A percentile compares a stretch with the other conserved stretches of the same genome.
Conservation (phyloP, 2,113 vertebrate genomes). For the Nannospalax galili region DNA sequence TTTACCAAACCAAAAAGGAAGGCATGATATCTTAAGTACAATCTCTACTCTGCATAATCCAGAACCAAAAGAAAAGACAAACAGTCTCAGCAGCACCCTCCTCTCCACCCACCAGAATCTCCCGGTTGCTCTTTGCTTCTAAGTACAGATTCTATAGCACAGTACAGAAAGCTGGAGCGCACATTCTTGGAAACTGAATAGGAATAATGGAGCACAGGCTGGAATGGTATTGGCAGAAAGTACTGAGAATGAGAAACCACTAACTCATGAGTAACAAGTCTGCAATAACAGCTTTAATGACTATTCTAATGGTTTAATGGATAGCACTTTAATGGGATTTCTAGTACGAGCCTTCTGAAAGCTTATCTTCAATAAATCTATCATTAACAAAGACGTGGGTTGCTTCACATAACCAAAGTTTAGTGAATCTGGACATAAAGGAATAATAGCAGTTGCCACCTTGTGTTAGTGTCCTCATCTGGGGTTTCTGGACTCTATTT, state of each 20-base stretch:
- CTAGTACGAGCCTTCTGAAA: conserved; percentile 83
- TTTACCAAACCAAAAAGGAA: conserved; percentile 52
- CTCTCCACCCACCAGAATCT: background rate
- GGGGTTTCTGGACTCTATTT: conserved; percentile 57
- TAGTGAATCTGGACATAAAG: conserved; percentile 63
- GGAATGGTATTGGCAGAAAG: conserved; percentile 80
- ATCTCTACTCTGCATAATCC: conserved; percentile 49
- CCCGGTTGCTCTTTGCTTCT: no score
- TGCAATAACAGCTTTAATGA: conserved; percentile 85
- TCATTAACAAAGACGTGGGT: conserved; percentile 79
- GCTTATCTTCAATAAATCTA: conserved; percentile 81
- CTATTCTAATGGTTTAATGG: conserved; percentile 85
- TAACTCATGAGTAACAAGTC: conserved; percentile 85
- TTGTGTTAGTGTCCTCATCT: conserved; percentile 40
- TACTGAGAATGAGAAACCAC: conserved; percentile 81
- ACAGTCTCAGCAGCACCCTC: background rate
- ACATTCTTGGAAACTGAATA: conserved; percentile 71
- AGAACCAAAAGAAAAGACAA: background rate
- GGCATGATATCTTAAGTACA: conserved; percentile 63
- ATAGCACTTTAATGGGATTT: conserved; percentile 85
- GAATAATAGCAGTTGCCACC: conserved; percentile 71
- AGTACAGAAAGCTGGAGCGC: conserved; percentile 69
- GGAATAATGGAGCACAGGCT: conserved; percentile 69
- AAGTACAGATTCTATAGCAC: background rate
- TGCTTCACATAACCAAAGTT: conserved; percentile 67